Conservation (phyloP, 2,888 invertebrate species). For the Entomobrya multifasciata region DNA sequence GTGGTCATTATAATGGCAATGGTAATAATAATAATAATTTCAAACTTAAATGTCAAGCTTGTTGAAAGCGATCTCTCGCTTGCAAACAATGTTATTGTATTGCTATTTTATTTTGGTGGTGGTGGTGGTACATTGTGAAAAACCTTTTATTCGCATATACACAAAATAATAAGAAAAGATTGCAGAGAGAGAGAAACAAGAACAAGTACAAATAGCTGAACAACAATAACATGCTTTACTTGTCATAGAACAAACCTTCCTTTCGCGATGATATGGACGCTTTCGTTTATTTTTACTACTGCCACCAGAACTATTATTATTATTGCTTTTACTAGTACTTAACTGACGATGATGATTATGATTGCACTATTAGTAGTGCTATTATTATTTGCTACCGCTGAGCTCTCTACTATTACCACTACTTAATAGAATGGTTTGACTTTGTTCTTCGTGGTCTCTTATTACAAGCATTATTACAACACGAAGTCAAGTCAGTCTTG, state of each 20-base stretch:
- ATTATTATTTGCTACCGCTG: slow-evolving; percentile 52
- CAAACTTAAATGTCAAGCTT: slow-evolving; percentile 58
- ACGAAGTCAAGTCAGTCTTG: no score
- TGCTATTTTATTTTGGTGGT: no score
- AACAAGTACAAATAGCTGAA: slow-evolving; percentile 18
- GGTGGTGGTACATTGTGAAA: slow-evolving; percentile 9
- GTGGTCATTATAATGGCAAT: slow-evolving; percentile 51
- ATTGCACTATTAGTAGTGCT: slow-evolving; percentile 54
- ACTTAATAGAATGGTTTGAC: slow-evolving; percentile 12
- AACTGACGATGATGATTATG: slow-evolving; percentile 53
- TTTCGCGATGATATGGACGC: slow-evolving; percentile 16
- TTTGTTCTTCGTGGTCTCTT: slow-evolving; percentile 24
- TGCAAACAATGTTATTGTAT: background rate
- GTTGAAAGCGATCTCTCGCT: slow-evolving; percentile 40
- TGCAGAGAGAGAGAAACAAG: background rate
- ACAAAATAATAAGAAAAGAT: background rate
- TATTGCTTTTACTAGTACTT: slow-evolving; percentile 40
- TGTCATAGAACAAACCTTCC: slow-evolving; percentile 41
- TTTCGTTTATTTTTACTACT: slow-evolving; percentile 57
- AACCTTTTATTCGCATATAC: background rate
- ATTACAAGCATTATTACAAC: background rate
- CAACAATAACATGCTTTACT: slow-evolving; percentile 41
- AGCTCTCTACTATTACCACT: slow-evolving; percentile 20
- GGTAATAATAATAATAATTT: slow-evolving; percentile 61
- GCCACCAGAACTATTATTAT: slow-evolving; percentile 41